Evolutionary conservation across 2,888 invertebrate species (phyloP), one percentile per base, ranked within the genome.

Genomic region (Magallana nippona): DNA sequence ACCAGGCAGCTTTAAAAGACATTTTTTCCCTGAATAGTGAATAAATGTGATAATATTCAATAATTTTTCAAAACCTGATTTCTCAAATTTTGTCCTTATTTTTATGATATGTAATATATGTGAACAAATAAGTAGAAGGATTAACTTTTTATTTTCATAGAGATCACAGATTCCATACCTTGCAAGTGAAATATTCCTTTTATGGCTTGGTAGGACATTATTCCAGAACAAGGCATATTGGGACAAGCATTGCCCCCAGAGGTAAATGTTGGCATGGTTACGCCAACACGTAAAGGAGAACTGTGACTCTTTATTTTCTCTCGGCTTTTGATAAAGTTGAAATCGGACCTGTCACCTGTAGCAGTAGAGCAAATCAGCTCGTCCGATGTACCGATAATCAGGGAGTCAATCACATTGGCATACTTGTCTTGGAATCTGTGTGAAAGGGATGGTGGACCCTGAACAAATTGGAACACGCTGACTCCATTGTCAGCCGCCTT

Each of bases 161-260:
- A 27, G 27, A 27, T 27, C 27, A 27, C 27, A 55, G n/a, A 71
- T 8, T 77, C 82, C 81, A 19, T 27, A 91, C 83, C 71, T 85
- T 86, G 81, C 3, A 85, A 32, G 2, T 62, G 78, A 84, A 88
- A 32, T 81, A 79, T 17, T 81, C 83, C 55, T 78, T 84, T 60
- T 83, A 92, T 87, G 8, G 92, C 63, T 10, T 90, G 85, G 84
- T 92, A 92, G 1, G 89, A 44, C 90, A 89, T 92, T 11, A 87
- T 86, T 22, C 83, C 83, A 1, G 71, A 55, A 62, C 89, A 89
- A 0, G 90, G 90, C 80, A 91, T 91, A 2, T 77, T 81, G 0
- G 92, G 91, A 1, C 89, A 88, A 0, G 55, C 78, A 83, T 92
- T 93, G 10, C 81, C 5, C 0, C 89, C 88, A 1, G 84, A 78